Evolutionary conservation across 2,888 invertebrate genomes (phyloP).

Genomic region (Andrena camellia): DNA sequence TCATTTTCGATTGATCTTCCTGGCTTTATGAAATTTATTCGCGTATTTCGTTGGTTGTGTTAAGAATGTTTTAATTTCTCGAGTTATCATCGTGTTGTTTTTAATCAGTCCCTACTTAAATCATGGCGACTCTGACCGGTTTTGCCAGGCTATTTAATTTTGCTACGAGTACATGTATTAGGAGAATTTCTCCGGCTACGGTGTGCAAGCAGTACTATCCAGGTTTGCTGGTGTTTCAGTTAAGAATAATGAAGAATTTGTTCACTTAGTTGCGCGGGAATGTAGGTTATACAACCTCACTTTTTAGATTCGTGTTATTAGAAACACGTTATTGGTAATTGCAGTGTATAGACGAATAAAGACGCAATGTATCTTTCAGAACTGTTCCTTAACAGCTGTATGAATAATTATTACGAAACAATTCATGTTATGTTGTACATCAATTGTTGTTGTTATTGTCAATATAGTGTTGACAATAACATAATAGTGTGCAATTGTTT

Average conservation of each 20-base stretch:
- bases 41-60: not conserved
- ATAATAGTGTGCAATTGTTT: not conserved
- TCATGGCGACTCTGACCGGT: conserved; percentile 75
- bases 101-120: conserved; percentile 23
- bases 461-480: not conserved
- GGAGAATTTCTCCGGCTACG: conserved; percentile 61
- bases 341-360: not conserved
- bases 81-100: not conserved
- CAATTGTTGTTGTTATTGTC: not conserved
- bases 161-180: conserved; percentile 71
- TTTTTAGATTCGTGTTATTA: not conserved
- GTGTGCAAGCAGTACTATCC: conserved; percentile 62
- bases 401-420: not conserved
- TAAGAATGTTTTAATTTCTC: not conserved
- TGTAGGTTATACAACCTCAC: conserved; percentile 42
- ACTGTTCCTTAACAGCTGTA: not conserved
- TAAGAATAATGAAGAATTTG: not conserved
- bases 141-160: conserved; percentile 72
- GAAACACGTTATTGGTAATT: not conserved
- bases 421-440: not conserved
- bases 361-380: not conserved
- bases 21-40: not conserved
- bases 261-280: not conserved
- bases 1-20: not conserved
- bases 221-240: conserved; percentile 62